Percentiles rank a stretch among this genome's conserved stretches.
Evolutionary conservation across 2,113 vertebrate genomes (phyloP).

Genomic region (Egretta garzetta): DNA sequence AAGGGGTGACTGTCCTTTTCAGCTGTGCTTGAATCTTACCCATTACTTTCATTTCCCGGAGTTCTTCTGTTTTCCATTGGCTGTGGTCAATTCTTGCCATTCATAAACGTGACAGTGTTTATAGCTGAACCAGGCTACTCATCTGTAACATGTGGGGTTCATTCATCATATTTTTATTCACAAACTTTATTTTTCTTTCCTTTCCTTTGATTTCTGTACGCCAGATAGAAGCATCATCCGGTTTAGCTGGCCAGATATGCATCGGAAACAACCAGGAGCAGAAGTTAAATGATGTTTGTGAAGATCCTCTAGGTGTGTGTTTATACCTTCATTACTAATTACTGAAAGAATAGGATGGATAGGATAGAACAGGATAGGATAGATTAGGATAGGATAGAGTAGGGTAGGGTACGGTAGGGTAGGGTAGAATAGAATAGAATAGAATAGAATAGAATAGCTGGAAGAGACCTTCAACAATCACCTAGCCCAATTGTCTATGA

Average conservation of each 20-base stretch:
- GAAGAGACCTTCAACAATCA: not conserved
- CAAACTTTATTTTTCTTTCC: not conserved
- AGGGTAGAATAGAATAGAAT: rapidly evolving
- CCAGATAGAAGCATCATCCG: not conserved
- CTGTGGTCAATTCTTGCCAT: not conserved
- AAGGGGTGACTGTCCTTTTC: not conserved
- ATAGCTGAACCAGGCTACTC: not conserved
- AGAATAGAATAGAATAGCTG: rapidly evolving
- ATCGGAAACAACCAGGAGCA: not conserved
- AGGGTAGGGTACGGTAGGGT: rapidly evolving
- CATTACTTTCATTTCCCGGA: not conserved
- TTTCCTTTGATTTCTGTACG: not conserved
- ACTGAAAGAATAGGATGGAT: not conserved
- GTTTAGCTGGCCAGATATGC: not conserved
- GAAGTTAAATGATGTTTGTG: not conserved
- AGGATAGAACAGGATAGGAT: too few relatives aligned
- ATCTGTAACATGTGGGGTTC: not conserved
- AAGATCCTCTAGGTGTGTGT: not conserved
- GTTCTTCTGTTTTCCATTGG: not conserved
- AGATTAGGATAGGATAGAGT: too few relatives aligned
- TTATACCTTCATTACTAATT: not conserved
- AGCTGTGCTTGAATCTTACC: not conserved
- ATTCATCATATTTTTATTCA: not conserved
- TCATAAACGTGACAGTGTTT: not conserved
- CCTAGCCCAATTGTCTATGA: not conserved